A percentile compares a stretch with the other conserved stretches of the same genome.
phyloP scores from a whole-genome alignment of 2,797 vertebrate species.

The Tragopan temminckii region DNA sequence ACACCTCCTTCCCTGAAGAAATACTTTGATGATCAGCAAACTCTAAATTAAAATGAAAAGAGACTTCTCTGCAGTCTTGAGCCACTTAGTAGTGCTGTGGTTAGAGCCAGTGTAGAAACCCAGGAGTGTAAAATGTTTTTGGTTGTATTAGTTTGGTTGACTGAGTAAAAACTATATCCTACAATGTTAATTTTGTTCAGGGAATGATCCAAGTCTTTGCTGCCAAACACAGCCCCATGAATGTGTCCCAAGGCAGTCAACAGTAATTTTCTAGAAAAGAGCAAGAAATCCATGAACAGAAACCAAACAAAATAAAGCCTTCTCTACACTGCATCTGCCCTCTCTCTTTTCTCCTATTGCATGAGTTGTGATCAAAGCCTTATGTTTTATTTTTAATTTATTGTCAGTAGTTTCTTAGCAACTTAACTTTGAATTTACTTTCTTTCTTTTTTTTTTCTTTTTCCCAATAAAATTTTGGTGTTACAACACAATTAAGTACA shows the following conservation, averaged over 20 bases:
- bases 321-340: not conserved
- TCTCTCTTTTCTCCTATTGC: not conserved
- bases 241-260: not conserved
- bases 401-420: not conserved
- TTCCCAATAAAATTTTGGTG: not conserved
- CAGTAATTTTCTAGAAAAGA: not conserved
- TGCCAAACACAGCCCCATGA: not conserved
- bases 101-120: not conserved
- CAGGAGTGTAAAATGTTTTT: not conserved
- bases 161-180: not conserved
- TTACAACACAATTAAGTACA: not conserved
- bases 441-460: not conserved
- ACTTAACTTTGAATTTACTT: not conserved
- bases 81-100: not conserved
- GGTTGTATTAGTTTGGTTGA: not conserved
- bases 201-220: not conserved
- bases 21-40: slow-evolving; percentile 16
- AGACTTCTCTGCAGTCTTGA: not conserved
- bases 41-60: not conserved
- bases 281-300: not conserved
- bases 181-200: not conserved
- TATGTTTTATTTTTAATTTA: not conserved
- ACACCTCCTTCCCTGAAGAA: slow-evolving; percentile 1
- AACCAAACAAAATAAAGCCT: not conserved
- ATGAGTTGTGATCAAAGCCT: not conserved